phyloP scores from a whole-genome alignment of 1,140 invertebrate species.

The Orussus abietinus region DNA sequence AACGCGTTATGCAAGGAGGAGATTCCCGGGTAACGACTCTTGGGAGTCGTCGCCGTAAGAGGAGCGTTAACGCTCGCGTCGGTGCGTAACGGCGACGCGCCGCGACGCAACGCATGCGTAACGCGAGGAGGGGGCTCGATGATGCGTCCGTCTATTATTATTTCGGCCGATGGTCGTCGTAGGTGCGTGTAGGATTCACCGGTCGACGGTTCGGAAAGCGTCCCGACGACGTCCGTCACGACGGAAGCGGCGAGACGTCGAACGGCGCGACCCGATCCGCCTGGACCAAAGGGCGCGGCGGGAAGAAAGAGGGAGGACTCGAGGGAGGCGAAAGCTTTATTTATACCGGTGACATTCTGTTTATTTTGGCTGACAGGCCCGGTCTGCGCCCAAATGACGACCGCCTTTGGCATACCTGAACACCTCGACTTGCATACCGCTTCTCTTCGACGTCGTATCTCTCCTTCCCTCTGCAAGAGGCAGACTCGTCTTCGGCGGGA shows the following conservation, averaged over 20 bases:
- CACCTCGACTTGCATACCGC: too few species aligned
- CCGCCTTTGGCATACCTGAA: constrained; percentile 15
- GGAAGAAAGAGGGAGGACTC: constrained; percentile 6
- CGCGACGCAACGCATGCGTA: too few species aligned
- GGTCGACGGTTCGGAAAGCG: constrained; percentile 22
- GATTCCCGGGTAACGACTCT: too few species aligned
- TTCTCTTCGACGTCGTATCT: background rate
- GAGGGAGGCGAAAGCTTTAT: constrained; percentile 40
- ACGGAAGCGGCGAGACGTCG: constrained; percentile 29
- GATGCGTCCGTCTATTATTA: too few species aligned
- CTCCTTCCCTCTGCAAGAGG: background rate
- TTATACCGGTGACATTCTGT: constrained; percentile 47
- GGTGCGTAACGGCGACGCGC: too few species aligned
- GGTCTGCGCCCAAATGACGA: constrained; percentile 29
- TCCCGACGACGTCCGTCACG: constrained; percentile 36
- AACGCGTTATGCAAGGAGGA: too few species aligned
- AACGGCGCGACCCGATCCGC: constrained; percentile 24
- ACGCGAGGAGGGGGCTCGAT: too few species aligned
- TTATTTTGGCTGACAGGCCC: constrained; percentile 43
- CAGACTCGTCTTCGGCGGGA: too few species aligned
- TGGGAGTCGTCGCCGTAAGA: too few species aligned
- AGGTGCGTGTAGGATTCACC: too few species aligned
- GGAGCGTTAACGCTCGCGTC: too few species aligned
- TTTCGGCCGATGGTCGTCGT: too few species aligned
- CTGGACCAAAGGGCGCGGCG: constrained; percentile 23